These are phyloP conservation scores for Pemphredon lugubris DNA, from an alignment of 2,888 invertebrate genomes.

Conservation along the genomic window DNA sequence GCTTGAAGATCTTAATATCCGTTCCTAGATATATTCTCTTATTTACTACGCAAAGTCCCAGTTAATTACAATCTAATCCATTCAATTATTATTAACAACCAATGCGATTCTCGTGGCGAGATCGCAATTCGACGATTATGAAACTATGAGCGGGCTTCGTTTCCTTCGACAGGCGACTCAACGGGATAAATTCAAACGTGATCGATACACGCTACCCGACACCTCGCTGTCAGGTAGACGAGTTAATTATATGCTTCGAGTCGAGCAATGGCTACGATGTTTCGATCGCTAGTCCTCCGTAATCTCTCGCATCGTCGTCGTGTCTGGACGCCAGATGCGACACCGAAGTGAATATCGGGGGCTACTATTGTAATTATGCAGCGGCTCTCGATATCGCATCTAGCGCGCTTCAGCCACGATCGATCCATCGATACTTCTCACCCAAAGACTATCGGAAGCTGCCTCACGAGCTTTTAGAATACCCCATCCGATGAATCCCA, in stretches of 20 bases:
- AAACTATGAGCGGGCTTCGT: background rate
- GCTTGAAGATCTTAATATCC: no score
- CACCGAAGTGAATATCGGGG: constrained; percentile 17
- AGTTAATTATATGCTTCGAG: constrained; percentile 23
- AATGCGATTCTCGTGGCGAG: no score
- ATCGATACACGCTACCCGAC: constrained; percentile 8
- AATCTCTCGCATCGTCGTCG: constrained; percentile 24
- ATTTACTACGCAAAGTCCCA: no score
- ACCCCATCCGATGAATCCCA: constrained; percentile 22
- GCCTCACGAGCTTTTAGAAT: constrained; percentile 13
- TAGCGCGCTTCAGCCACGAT: constrained; percentile 14
- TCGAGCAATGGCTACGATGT: constrained; percentile 18
- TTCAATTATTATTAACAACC: no score
- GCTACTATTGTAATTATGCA: constrained; percentile 49
- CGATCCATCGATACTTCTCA: constrained; percentile 32
- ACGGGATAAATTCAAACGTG: background rate
- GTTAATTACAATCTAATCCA: no score
- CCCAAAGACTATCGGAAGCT: background rate
- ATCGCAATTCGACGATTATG: no score
- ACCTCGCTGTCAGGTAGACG: background rate
- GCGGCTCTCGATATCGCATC: constrained; percentile 39
- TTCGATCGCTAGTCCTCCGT: constrained; percentile 15
- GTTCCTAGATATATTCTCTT: no score
- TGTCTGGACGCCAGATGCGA: constrained; percentile 57
- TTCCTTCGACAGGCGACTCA: background rate